Conservation (phyloP, 2,888 invertebrate genomes). For the Athripsodes cinereus region DNA sequence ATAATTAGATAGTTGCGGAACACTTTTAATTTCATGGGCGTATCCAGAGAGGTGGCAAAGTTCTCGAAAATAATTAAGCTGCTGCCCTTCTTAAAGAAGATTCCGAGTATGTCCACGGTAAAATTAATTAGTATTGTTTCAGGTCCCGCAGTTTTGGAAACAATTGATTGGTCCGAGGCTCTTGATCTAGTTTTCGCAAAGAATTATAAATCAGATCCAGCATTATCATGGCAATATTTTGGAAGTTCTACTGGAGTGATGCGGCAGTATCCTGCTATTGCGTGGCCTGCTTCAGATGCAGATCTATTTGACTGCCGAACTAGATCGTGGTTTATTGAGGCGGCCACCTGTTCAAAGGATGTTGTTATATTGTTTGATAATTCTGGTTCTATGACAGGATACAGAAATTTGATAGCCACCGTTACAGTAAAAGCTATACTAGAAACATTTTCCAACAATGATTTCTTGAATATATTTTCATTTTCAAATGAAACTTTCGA, state of each 20-base stretch:
- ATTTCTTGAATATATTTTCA: constrained; percentile 89
- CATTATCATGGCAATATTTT: constrained; percentile 95
- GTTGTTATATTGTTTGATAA: constrained; percentile 91
- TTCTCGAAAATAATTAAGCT: no score
- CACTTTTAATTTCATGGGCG: no score
- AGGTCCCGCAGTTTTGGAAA: constrained; percentile 57
- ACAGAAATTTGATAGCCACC: constrained; percentile 67
- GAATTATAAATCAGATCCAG: constrained; percentile 85
- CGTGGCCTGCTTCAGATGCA: constrained; percentile 51
- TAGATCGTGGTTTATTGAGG: constrained; percentile 94
- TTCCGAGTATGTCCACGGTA: no score
- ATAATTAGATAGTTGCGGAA: no score
- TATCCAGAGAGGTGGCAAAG: no score
- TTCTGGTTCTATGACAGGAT: constrained; percentile 95
- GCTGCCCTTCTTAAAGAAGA: no score
- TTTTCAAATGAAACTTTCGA: constrained; percentile 68
- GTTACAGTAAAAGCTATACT: constrained; percentile 84
- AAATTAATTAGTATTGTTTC: no score
- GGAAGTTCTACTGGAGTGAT: constrained; percentile 91
- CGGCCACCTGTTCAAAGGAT: constrained; percentile 96
- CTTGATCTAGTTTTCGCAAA: constrained; percentile 77
- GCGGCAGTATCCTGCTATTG: constrained; percentile 82
- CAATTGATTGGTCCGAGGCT: constrained; percentile 87
- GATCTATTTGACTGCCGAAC: constrained; percentile 92
- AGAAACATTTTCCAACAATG: constrained; percentile 95